Base-by-base conservation (phyloP, 2,888 invertebrate genomes). In the Neoitamus cyanurus region DNA sequence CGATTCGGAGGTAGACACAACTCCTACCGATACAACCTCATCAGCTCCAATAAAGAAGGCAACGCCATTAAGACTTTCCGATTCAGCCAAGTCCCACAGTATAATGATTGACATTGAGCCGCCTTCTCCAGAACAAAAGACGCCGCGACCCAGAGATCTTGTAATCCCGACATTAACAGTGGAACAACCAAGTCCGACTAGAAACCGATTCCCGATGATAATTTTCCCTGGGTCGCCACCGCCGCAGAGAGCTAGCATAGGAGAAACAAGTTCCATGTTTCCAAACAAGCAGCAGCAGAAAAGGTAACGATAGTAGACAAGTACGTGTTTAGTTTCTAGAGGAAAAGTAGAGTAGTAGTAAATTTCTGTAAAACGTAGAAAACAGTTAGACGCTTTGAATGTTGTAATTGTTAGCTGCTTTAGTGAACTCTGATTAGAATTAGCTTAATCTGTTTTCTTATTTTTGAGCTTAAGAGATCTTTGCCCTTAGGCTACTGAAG, bases 131-230 rank as follows among this genome's bases (percentile, higher is more conserved):
- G 89, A 88, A 20, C 89, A 89, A 82, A 88, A 88, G 85, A 86
- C 88, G 34, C 87, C 87, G 42, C 86, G 89, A 84, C 93, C 93
- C 25, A 93, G 93, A 0, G 90, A 91, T 46, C 90, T 94, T 25
- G 90, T 93, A 34, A 94, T 95, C 80, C 95, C 95, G 1, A 92
- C 93, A 13, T 90, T 95, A 30, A 94, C 93, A 0, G 92, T 95
- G 84, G 94, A 95, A 90, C 93, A 95, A 73, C 94, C 95, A 0
- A 95, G 95, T 2, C 95, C 95, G 15, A 94, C 94, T 0, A 94
- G 93, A 48, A 92, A 93, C 5, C 90, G 90, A 37, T 88, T 91
- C 25, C 92, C 92, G 3, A 89, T 91, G 78, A 88, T 91, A 3
- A 89, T 92, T 85, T 91, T 92, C 86, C 93, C 92, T 0, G 93